A percentile compares a stretch with the other conserved stretches of the same genome.
Conservation (phyloP, 2,888 invertebrate species). For the Drosophila histrio region DNA sequence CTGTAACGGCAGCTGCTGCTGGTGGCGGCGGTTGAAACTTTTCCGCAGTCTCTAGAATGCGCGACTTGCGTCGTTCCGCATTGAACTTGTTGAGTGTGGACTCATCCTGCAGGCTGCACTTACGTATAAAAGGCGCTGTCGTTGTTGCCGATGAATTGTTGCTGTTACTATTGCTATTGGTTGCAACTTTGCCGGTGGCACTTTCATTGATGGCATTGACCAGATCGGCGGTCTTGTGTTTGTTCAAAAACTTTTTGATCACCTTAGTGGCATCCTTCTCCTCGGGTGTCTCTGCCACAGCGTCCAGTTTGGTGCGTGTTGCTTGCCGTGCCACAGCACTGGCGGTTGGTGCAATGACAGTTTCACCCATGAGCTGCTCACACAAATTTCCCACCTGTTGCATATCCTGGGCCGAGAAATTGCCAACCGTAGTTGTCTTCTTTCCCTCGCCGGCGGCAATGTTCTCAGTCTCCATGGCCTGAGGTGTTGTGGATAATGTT, state of each 20-base stretch:
- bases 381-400: slow-evolving; percentile 80
- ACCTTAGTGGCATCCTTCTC: slow-evolving; percentile 83
- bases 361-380: slow-evolving; percentile 77
- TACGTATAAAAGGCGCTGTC: slow-evolving; percentile 75
- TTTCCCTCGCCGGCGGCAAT: slow-evolving; percentile 52
- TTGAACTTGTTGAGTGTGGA: slow-evolving; percentile 83
- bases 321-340: slow-evolving; percentile 56
- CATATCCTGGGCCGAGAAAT: slow-evolving; percentile 78
- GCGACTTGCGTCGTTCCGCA: slow-evolving; percentile 87
- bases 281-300: slow-evolving; percentile 80
- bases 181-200: slow-evolving; percentile 33
- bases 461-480: slow-evolving; percentile 78
- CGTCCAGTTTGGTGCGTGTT: slow-evolving; percentile 76
- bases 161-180: slow-evolving; percentile 24
- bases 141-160: slow-evolving; percentile 34
- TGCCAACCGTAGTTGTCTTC: slow-evolving; percentile 16
- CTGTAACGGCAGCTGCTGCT: slow-evolving; percentile 8
- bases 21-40: slow-evolving; percentile 87
- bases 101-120: slow-evolving; percentile 84
- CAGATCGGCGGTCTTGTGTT: slow-evolving; percentile 84
- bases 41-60: slow-evolving; percentile 89
- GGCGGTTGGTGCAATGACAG: slow-evolving; percentile 3
- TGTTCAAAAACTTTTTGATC: slow-evolving; percentile 84
- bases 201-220: slow-evolving; percentile 82
- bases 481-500: slow-evolving; percentile 24